These are phyloP conservation scores for Progne subis DNA, from an alignment of 2,113 vertebrate genomes.

Conservation along the genomic window DNA sequence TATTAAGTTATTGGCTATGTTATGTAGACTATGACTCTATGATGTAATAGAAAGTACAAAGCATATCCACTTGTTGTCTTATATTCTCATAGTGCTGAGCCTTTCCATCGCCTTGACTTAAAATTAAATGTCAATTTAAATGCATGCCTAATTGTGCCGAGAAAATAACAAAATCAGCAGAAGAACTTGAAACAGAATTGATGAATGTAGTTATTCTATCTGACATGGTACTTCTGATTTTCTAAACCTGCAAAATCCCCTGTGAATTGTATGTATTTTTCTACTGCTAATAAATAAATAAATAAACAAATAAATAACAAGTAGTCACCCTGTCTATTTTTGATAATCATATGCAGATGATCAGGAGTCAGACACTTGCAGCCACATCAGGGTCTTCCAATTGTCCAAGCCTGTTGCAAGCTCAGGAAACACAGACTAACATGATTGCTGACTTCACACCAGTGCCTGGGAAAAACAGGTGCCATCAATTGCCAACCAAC, in stretches of 20 bases:
- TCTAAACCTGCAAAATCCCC: not conserved
- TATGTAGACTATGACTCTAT: not conserved
- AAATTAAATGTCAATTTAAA: not conserved
- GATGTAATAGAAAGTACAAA: not conserved
- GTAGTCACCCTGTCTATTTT: not conserved
- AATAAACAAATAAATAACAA: not conserved
- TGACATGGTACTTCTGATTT: not conserved
- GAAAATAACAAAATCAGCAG: not conserved
- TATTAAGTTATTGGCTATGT: not conserved
- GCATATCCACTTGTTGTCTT: not conserved
- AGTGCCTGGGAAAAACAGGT: not conserved
- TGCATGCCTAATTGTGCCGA: not conserved
- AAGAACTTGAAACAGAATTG: not conserved
- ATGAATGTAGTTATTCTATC: not conserved
- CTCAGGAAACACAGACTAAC: not conserved
- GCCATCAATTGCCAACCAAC: rapidly evolving
- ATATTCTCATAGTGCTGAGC: not conserved
- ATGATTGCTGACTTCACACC: not conserved
- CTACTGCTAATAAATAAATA: not conserved
- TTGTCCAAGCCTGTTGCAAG: not conserved
- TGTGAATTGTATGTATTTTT: not conserved
- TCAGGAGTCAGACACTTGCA: not conserved
- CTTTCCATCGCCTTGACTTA: not conserved
- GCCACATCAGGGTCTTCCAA: not conserved
- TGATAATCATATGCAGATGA: not conserved